phyloP scores from a whole-genome alignment of 2,888 invertebrate species.

The Mimumesa dahlbomi region DNA sequence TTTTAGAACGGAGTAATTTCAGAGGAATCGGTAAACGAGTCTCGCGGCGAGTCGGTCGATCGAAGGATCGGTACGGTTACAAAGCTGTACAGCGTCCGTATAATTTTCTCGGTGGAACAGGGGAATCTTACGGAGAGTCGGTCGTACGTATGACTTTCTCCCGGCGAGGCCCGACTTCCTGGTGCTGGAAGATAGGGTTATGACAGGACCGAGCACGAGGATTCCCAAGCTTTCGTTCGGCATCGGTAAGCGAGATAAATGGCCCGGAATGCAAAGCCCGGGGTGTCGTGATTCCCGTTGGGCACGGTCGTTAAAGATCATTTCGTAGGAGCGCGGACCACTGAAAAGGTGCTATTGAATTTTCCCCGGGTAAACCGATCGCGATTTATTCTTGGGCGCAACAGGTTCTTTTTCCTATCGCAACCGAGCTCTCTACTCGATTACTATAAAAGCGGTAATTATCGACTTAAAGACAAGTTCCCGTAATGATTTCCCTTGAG shows the following conservation, averaged over 20 bases:
- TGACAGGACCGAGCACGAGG: slow-evolving; percentile 53
- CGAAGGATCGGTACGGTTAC: slow-evolving; percentile 21
- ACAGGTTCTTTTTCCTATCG: slow-evolving; percentile 30
- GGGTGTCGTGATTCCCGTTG: slow-evolving; percentile 34
- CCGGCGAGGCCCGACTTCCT: slow-evolving; percentile 68
- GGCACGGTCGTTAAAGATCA: slow-evolving; percentile 31
- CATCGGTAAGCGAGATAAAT: slow-evolving; percentile 16
- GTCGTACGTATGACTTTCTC: slow-evolving; percentile 70
- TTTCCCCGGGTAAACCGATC: background rate
- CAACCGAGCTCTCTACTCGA: slow-evolving; percentile 7
- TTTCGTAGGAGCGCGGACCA: slow-evolving; percentile 9
- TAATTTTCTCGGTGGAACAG: slow-evolving; percentile 54
- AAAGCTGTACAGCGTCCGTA: slow-evolving; percentile 30
- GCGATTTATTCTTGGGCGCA: slow-evolving; percentile 15
- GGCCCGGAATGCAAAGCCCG: slow-evolving; percentile 12
- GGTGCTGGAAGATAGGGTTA: slow-evolving; percentile 64
- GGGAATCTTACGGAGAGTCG: slow-evolving; percentile 49
- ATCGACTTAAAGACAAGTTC: slow-evolving; percentile 9
- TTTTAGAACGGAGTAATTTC: too few species aligned
- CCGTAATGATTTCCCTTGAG: slow-evolving; percentile 24
- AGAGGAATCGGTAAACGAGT: too few species aligned
- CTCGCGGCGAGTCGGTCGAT: slow-evolving; percentile 3
- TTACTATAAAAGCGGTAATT: slow-evolving; percentile 27
- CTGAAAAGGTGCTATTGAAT: too few species aligned
- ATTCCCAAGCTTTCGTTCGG: slow-evolving; percentile 32